These are phyloP conservation scores for Theodoxus fluviatilis DNA, from an alignment of 2,888 invertebrate species.

Conservation along the genomic window DNA sequence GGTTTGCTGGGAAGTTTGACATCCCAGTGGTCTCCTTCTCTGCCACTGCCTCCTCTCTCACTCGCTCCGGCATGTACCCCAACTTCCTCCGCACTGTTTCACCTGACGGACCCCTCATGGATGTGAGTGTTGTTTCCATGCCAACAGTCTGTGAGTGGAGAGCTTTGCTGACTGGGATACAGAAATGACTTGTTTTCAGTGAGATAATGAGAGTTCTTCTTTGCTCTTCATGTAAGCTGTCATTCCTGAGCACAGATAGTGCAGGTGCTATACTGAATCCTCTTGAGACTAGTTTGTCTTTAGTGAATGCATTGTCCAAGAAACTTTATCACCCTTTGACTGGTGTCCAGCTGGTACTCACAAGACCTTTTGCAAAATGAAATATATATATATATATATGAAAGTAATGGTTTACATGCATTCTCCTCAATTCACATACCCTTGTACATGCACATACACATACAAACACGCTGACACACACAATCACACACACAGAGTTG, in stretches of 20 bases:
- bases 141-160: too few species aligned
- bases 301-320: too few species aligned
- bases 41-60: slow-evolving; percentile 48
- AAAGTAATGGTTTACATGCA: too few species aligned
- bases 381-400: too few species aligned
- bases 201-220: background rate
- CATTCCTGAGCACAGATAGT: background rate
- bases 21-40: slow-evolving; percentile 67
- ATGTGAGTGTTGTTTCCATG: slow-evolving; percentile 40
- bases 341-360: too few species aligned
- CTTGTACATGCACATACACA: too few species aligned
- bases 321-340: too few species aligned
- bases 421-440: too few species aligned
- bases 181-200: background rate
- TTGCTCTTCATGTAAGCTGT: background rate
- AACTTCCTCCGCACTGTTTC: slow-evolving; percentile 58
- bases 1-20: slow-evolving; percentile 68
- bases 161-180: too few species aligned
- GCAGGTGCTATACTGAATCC: background rate
- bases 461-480: too few species aligned
- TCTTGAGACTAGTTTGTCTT: background rate
- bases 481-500: too few species aligned
- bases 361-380: too few species aligned
- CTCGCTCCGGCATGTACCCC: slow-evolving; percentile 42
- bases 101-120: slow-evolving; percentile 52